phyloP scores from a whole-genome alignment of 1,140 invertebrate genomes.

The Calephelis virginiensis region DNA sequence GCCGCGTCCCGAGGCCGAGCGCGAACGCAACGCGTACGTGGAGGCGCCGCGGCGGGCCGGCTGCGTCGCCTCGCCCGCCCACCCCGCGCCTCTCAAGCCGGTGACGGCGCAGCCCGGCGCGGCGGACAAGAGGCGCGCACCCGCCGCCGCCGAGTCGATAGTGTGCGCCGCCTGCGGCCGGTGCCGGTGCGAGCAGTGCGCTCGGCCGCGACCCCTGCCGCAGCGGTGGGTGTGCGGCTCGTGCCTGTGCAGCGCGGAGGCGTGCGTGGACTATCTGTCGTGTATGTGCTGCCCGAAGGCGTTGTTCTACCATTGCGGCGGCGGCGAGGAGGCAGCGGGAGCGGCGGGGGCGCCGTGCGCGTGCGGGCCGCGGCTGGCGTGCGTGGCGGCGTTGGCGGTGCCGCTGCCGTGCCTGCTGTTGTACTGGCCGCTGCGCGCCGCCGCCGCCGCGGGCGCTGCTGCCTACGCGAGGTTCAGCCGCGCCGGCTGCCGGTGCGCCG shows the following conservation, averaged over 20 bases:
- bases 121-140: slow-evolving; percentile 66
- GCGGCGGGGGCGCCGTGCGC: slow-evolving; percentile 88
- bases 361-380: slow-evolving; percentile 90
- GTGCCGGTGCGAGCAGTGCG: slow-evolving; percentile 93
- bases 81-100: slow-evolving; percentile 61
- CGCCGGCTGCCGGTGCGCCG: slow-evolving; percentile 79
- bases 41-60: slow-evolving; percentile 82
- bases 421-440: slow-evolving; percentile 94
- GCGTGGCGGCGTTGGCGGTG: slow-evolving; percentile 87
- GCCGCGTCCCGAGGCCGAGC: slow-evolving; percentile 87
- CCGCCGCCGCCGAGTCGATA: slow-evolving; percentile 81
- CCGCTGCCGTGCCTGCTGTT: slow-evolving; percentile 93
- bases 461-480: slow-evolving; percentile 89
- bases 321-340: slow-evolving; percentile 82
- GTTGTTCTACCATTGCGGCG: slow-evolving; percentile 94
- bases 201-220: slow-evolving; percentile 89
- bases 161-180: slow-evolving; percentile 91
- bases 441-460: slow-evolving; percentile 87
- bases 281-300: slow-evolving; percentile 96
- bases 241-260: slow-evolving; percentile 92
- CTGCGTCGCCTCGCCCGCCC: slow-evolving; percentile 79
- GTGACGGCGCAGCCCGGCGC: slow-evolving; percentile 70
- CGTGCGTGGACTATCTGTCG: slow-evolving; percentile 91
- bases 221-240: slow-evolving; percentile 92
- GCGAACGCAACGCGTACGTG: slow-evolving; percentile 90